Evolutionary conservation across 1,140 invertebrate genomes (phyloP), one percentile per base, ranked within the genome.

Genomic region (Diplogasteroides magnus): DNA sequence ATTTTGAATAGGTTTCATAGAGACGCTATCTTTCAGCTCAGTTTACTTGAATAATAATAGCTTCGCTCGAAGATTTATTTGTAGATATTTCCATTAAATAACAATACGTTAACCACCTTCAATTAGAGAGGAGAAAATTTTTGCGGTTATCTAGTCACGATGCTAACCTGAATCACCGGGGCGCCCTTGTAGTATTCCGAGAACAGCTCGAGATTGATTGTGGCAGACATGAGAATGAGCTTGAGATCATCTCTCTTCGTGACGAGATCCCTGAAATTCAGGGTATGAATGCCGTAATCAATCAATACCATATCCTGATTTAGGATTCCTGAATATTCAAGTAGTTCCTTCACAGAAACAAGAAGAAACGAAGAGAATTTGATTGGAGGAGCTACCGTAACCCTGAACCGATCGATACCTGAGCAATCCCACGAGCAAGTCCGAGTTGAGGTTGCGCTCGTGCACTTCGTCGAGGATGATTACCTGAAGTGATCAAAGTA

Each of bases 211-310:
- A 98, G 90, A 85, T 98, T 98, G 56, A 98, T 97, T 1, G 96
- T 98, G 15, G 96, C 96, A 3, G 94, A 97, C 96, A 99, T 99
- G 0, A 99, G 87, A 23, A 98, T 89, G 3, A 99, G 84, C 84
- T 96, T 96, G 2, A 98, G 83, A 79, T 96, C 89, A 23, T 86
- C 79, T 85, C 83, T 90, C 89, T 77, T 90, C 87, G 37, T 11
- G 6, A 48, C 37, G 37, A 48, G 37, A 19, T 48, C 37, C 37
- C 37, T 48, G 37, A 48, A 48, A 48, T 48, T 48, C 19, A 48
- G 37, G 37, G 37, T 48, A 6, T 71, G 65, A n/a, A 77, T 85
- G 2, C 98, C 81, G 82, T n/a, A n/a, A n/a, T n/a, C n/a, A n/a
- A n/a, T n/a, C n/a, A n/a, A n/a, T n/a, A n/a, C n/a, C n/a, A n/a